These are phyloP conservation scores for Physocephala rufipes DNA, from an alignment of 2,888 invertebrate species.

Conservation along the genomic window DNA sequence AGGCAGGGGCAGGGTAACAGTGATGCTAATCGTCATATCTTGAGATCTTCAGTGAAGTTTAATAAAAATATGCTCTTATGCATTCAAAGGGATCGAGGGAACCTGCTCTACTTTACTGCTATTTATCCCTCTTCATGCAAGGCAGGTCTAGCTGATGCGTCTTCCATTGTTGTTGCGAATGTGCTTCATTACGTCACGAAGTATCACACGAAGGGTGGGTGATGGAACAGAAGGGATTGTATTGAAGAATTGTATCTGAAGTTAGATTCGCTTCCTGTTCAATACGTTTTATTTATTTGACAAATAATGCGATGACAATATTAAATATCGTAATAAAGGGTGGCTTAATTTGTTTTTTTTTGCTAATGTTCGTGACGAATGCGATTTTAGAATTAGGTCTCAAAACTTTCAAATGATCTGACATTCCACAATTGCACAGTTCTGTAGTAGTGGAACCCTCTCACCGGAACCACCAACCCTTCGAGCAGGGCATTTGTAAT, in stretches of 20 bases:
- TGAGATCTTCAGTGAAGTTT: conserved; percentile 15
- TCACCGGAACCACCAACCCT: not conserved
- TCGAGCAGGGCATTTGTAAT: conserved; percentile 4
- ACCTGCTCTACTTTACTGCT: not conserved
- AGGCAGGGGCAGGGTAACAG: not conserved
- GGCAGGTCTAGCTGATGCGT: not conserved
- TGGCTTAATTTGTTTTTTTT: conserved; percentile 64
- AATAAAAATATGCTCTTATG: conserved; percentile 26
- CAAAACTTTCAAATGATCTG: conserved; percentile 15
- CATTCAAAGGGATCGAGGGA: not conserved
- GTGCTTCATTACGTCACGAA: not conserved
- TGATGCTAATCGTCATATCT: not conserved
- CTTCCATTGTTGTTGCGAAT: conserved; percentile 5
- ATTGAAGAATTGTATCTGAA: not conserved
- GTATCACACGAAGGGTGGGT: not conserved
- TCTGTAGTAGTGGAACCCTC: not conserved
- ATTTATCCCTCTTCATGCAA: no score
- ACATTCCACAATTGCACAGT: conserved; percentile 11
- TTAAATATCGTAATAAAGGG: conserved; percentile 63
- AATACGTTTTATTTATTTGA: conserved; percentile 38
- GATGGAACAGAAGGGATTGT: not conserved
- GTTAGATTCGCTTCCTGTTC: conserved; percentile 8
- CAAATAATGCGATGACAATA: conserved; percentile 56
- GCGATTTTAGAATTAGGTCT: conserved; percentile 42
- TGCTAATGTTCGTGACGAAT: conserved; percentile 44